Evolutionary conservation across 1,140 invertebrate genomes (phyloP), one percentile per base, ranked within the genome.

Genomic region (Drosophila varians): DNA sequence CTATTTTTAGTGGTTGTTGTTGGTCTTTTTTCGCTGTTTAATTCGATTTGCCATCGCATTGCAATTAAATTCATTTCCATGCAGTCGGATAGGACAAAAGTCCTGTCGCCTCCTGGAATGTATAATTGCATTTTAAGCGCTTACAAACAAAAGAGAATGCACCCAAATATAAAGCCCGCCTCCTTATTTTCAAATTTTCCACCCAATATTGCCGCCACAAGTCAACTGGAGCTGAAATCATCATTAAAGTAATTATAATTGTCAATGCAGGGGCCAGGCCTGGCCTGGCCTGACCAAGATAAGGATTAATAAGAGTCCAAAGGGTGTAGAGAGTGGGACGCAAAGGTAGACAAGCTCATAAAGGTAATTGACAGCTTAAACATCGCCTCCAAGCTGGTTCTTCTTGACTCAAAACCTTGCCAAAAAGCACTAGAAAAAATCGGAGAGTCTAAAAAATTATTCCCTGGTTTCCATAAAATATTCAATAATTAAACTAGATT

Each of bases 171-270:
- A 0, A 14, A 12, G 4, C 0, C 2, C 11, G 2, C 12, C 40
- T 0, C 26, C 26, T 26, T 19, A 34, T 38, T 7, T 23, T 8
- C 19, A 7, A n/a, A 16, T 19, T 19, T 16, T 23, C 21, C 21
- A 4, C 4, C 16, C n/a, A 7, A 1, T 12, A 19, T 46, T 46
- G 9, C n/a, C 42, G 9, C 52, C 58, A 25, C 26, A 26, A 51
- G 48, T 47, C 54, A 18, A 36, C 26, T 38, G 23, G 8, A 28
- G 52, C 74, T 69, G 76, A 74, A 78, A 78, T 74, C 75, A 69
- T 78, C 76, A 78, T 78, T 77, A 78, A 78, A 78, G 75, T 78
- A 78, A 78, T 78, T 77, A 77, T 78, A 78, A 62, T 55, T 77
- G 75, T 74, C 76, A 73, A 61, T 53, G 54, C 36, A 31, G 47